These are phyloP conservation scores for Sericinus montela DNA, from an alignment of 2,888 invertebrate genomes.

Conservation along the genomic window DNA sequence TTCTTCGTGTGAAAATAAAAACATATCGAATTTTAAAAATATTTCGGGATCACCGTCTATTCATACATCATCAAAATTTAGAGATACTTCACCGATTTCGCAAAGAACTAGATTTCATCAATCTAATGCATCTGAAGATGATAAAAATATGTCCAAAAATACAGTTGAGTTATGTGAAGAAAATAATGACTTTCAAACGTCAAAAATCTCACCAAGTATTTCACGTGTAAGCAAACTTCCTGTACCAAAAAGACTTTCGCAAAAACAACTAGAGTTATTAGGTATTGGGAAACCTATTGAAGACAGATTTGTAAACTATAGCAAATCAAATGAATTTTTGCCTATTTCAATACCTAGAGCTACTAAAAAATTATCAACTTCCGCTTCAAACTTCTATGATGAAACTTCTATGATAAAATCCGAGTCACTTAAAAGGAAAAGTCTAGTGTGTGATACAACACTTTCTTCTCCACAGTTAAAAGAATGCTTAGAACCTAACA, in stretches of 20 bases:
- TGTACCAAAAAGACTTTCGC: not conserved
- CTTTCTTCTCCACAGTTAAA: not conserved
- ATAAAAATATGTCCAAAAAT: not conserved
- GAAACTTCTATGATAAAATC: not conserved
- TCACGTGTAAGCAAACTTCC: not conserved
- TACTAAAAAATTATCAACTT: not conserved
- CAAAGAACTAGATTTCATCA: not conserved
- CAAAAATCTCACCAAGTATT: not conserved
- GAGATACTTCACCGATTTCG: not conserved
- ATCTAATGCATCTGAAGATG: not conserved
- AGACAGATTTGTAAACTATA: not conserved
- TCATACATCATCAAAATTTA: not conserved
- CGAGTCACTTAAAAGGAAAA: not conserved
- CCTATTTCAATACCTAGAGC: not conserved
- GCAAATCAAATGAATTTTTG: not conserved
- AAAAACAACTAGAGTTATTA: slow-evolving; percentile 5
- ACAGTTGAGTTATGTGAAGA: not conserved
- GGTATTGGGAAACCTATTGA: not conserved
- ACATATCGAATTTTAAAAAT: not conserved
- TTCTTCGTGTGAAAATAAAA: not conserved
- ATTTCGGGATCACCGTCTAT: not conserved
- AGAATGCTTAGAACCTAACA: not conserved
- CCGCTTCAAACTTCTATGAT: too few relatives aligned
- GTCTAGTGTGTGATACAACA: not conserved
- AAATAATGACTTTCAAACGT: not conserved